A percentile compares a stretch with the other conserved stretches of the same genome.
These are phyloP conservation scores for Cladopsammia gracilis DNA, from an alignment of 64 coral and sea anemone genomes.

Conservation along the genomic window DNA sequence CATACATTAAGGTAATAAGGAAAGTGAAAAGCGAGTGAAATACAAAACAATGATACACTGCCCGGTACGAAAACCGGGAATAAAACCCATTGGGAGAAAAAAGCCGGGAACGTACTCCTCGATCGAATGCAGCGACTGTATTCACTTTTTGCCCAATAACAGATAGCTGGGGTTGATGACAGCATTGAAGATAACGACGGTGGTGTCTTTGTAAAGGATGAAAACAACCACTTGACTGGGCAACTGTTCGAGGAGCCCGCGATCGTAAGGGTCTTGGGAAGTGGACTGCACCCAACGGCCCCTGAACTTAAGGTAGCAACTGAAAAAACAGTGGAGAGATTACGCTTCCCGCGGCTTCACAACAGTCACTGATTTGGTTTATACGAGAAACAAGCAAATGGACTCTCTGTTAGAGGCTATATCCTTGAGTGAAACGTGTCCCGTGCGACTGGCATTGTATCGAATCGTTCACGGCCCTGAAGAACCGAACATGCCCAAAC, in stretches of 20 bases:
- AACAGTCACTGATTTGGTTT: conserved; percentile 30
- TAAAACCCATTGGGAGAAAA: too few species aligned
- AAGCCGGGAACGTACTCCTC: too few species aligned
- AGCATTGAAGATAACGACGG: neutral
- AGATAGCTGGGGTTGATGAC: conserved; percentile 20
- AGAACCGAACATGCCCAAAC: neutral
- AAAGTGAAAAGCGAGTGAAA: too few species aligned
- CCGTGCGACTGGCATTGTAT: conserved; percentile 42
- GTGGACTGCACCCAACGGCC: neutral
- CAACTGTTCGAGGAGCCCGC: conserved; percentile 17
- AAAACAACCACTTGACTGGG: conserved; percentile 9
- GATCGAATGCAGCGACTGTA: too few species aligned
- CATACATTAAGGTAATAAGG: too few species aligned
- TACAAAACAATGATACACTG: too few species aligned
- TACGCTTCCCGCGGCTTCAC: conserved; percentile 36
- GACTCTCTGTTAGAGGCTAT: neutral
- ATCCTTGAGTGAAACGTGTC: neutral
- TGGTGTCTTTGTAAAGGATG: conserved; percentile 17
- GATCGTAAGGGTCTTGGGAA: neutral
- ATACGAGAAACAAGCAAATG: neutral
- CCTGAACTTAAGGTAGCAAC: neutral
- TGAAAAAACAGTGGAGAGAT: conserved; percentile 19
- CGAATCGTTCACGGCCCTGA: neutral
- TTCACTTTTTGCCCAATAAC: neutral
- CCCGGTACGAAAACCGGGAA: too few species aligned